Base-by-base conservation (phyloP, 2,888 invertebrate species). In the Dexiosoma caninum region DNA sequence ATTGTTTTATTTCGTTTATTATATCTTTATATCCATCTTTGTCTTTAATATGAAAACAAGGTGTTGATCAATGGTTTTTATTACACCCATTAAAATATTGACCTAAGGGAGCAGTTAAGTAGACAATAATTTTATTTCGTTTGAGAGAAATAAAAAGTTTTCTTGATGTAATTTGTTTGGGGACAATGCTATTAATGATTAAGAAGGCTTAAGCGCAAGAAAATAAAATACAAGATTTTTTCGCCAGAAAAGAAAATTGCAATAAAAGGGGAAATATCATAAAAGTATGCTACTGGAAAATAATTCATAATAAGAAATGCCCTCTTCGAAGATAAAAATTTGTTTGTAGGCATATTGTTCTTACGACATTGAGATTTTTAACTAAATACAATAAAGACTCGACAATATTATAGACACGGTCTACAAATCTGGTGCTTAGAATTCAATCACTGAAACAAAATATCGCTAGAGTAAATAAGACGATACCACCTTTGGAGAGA, bases 11-110 rank as follows among this genome's bases (percentile, higher is more conserved):
- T 37, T 53, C 21, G 35, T 9, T 23, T 21, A 8, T 60, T 42
- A 14, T 35, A 3, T 16, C 27, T 32, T 30, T 49, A 1, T 23
- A 19, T 30, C 6, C 37, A 21, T 51, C 16, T 19, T 16, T 7
- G 37, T 21, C 27, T 21, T 72, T 72, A 55, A 55, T 46, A 55
- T 27, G 21, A 67, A 72, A 37, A 64, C 64, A 70, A 75, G 79
- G 79, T 79, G 74, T 79, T 79, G 70, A 75, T 74, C 79, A 79
- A 75, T 79, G 72, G 30, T 60, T 72, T 78, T 78, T 78, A 72
- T 66, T 51, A 60, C 49, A 59, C 46, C 72, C 71, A 72, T 78
- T 72, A 71, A 77, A 77, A 71, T 70, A 77, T 77, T 77, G 77
- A 66, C 77, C 70, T 71, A 42, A 16, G 70, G 70, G 77, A 77